These are phyloP conservation scores for Sander vitreus DNA, from an alignment of 2,113 vertebrate species.

Conservation along the genomic window DNA sequence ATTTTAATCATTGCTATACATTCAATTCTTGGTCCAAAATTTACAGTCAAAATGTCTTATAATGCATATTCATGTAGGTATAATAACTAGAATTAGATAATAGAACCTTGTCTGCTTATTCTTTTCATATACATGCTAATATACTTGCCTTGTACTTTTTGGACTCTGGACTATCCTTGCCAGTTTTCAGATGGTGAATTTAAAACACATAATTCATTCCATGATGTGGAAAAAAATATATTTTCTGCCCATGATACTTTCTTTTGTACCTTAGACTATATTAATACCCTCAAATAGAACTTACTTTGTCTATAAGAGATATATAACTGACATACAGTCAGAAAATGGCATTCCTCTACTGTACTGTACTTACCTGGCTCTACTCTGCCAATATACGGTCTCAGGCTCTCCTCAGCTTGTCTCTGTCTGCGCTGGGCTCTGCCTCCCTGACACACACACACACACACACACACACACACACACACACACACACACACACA, in stretches of 20 bases:
- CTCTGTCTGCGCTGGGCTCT: conserved; percentile 80
- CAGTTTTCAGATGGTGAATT: not conserved
- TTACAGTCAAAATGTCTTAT: no score
- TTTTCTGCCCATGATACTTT: not conserved
- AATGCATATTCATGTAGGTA: no score
- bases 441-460: conserved; percentile 69
- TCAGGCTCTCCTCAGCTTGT: conserved; percentile 78
- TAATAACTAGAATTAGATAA: no score
- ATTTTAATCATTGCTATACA: not conserved
- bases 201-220: not conserved
- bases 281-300: not conserved
- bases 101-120: not conserved
- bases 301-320: not conserved
- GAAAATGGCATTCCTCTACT: not conserved
- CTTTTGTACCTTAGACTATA: not conserved
- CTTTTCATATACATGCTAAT: not conserved
- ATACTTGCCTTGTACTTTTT: not conserved
- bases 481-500: conserved; percentile 18
- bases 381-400: conserved; percentile 82
- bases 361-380: conserved; percentile 72
- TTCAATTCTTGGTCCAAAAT: not conserved
- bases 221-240: no score
- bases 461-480: conserved; percentile 43
- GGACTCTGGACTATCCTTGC: not conserved
- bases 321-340: not conserved